These are phyloP conservation scores for Daphoenositta chrysoptera DNA, from an alignment of 2,113 vertebrate genomes.

Conservation along the genomic window DNA sequence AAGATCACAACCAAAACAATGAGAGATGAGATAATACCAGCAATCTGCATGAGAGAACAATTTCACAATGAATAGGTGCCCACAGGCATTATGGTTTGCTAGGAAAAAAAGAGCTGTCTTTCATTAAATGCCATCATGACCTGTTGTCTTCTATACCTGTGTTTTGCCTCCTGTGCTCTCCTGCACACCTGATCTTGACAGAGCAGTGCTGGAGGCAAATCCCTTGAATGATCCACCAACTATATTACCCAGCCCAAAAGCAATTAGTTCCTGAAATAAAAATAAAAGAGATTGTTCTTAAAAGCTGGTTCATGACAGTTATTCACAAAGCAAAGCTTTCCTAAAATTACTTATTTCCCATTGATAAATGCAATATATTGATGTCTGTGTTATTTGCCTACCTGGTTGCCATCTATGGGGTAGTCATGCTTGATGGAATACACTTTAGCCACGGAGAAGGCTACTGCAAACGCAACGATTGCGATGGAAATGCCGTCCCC, in stretches of 20 bases:
- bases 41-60: slow-evolving; percentile 74
- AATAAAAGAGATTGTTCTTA: background rate
- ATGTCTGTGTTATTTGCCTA: slow-evolving; percentile 13
- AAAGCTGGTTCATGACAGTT: background rate
- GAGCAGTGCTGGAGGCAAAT: slow-evolving; percentile 87
- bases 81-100: background rate
- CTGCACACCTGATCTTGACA: slow-evolving; percentile 92
- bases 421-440: slow-evolving; percentile 95
- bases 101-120: background rate
- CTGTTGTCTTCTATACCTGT: slow-evolving; percentile 76
- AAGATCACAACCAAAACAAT: slow-evolving; percentile 87
- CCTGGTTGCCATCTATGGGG: slow-evolving; percentile 89
- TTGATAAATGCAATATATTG: background rate
- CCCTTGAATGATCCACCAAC: slow-evolving; percentile 87
- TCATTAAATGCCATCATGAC: background rate
- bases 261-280: slow-evolving; percentile 86
- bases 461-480: slow-evolving; percentile 90
- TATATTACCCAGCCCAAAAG: slow-evolving; percentile 91
- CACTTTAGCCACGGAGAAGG: slow-evolving; percentile 91
- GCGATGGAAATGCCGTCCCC: slow-evolving; percentile 85
- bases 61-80: background rate
- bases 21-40: slow-evolving; percentile 86
- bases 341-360: background rate
- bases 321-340: background rate
- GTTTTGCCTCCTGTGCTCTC: slow-evolving; percentile 97